phyloP scores from a whole-genome alignment of 2,113 vertebrate genomes.

The Galbula dea region DNA sequence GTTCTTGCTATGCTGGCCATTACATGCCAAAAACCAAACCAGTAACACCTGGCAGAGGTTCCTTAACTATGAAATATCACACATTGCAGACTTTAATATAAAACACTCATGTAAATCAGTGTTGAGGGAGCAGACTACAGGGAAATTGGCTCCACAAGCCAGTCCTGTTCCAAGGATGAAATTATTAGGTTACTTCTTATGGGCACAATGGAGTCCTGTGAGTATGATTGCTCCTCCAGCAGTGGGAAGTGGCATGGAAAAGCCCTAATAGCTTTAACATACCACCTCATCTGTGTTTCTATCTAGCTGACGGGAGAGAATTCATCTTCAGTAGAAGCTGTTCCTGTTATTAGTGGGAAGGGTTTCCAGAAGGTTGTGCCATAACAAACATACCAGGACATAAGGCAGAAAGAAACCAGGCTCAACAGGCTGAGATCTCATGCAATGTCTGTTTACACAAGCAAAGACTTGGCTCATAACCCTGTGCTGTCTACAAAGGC shows the following conservation, averaged over 20 bases:
- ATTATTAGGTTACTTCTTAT: neutral
- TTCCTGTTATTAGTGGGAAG: neutral
- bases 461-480: neutral
- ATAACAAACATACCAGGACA: neutral
- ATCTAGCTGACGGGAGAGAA: neutral
- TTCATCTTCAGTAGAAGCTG: neutral
- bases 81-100: neutral
- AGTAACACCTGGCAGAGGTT: neutral
- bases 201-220: neutral
- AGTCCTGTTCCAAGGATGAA: neutral
- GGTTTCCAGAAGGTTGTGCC: neutral
- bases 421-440: neutral
- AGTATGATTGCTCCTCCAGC: neutral
- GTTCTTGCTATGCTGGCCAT: neutral
- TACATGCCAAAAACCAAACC: conserved; percentile 24
- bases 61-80: neutral
- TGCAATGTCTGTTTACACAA: neutral
- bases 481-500: neutral
- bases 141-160: neutral
- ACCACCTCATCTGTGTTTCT: neutral
- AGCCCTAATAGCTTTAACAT: neutral
- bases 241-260: neutral
- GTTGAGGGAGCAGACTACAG: neutral
- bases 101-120: neutral
- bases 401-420: neutral